Base-by-base conservation (phyloP, 2,113 vertebrate genomes). In the Cromileptes altivelis region DNA sequence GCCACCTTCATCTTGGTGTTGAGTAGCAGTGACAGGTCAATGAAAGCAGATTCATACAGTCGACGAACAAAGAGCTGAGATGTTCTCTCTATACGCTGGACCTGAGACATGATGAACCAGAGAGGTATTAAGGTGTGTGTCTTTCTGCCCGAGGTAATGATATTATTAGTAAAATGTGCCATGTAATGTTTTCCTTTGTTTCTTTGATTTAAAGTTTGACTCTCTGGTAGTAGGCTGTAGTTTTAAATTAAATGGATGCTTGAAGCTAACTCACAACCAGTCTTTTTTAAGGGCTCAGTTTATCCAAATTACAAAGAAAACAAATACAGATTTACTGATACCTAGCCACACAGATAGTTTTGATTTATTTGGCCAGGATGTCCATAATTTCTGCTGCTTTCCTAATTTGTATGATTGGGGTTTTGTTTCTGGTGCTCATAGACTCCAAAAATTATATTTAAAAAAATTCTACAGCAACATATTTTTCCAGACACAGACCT, bases 51-150 rank as follows among this genome's bases (percentile, higher is more conserved):
- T 86, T 96, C 96, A 40, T 96, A 96, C 30, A 96, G 88, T 4
- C 95, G 91, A 2, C 96, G 94, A 23, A 96, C 95, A 89, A 96
- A 96, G 15, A 96, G 92, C 85, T 96, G 95, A 40, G 95, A 91
- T 1, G 96, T 96, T 73, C 96, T 92, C 80, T 96, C 96, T 2
- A 96, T 96, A 25, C 95, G 93, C 70, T 96, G 96, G 60, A 96
- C 92, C 93, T 94, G 55, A 56, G 56, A 25, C 14, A 62, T 11
- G 15, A 47, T 27, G 14, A 65, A 77, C 7, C 49, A 76, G 14
- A 45, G 1, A 78, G 55, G 23, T 27, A 52, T 83, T 80, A 42
- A 73, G 53, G 1, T 45, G 2, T 10, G 11, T 21, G 69, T 53
- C 33, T 40, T 63, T 58, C 27, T 64, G 33, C 55, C 14, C 42